Percentiles rank a stretch among this genome's conserved stretches.
phyloP scores from a whole-genome alignment of 2,888 invertebrate species.

The Lithodes maja region DNA sequence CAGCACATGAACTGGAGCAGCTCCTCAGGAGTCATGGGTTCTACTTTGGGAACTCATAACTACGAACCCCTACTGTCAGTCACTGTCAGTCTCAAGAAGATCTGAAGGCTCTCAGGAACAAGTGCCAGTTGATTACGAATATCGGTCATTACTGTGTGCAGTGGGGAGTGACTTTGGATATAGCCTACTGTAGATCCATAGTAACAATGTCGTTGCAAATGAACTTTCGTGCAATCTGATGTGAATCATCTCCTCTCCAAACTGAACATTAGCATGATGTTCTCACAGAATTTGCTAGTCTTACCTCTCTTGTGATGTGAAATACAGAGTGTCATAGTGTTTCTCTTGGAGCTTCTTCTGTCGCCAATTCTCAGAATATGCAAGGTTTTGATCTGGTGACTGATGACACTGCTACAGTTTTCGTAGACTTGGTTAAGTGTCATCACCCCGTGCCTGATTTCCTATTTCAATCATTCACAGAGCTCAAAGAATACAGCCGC shows the following conservation, averaged over 20 bases:
- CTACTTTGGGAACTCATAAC: conserved; percentile 28
- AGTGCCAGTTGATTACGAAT: conserved; percentile 38
- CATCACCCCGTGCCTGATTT: conserved; percentile 29
- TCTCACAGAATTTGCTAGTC: conserved; percentile 37
- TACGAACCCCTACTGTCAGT: conserved; percentile 7
- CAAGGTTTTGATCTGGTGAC: conserved; percentile 39
- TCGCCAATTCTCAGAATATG: conserved; percentile 36
- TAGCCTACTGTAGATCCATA: conserved; percentile 10
- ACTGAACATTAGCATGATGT: conserved; percentile 46
- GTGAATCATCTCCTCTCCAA: conserved; percentile 43
- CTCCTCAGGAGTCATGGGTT: conserved; percentile 43
- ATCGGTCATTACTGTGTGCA: conserved; percentile 36
- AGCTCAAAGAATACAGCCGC: conserved; percentile 28
- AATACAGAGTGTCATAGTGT: conserved; percentile 31
- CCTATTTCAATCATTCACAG: conserved; percentile 30
- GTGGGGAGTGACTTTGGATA: conserved; percentile 36
- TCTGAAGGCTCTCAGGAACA: conserved; percentile 44
- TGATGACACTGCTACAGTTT: conserved; percentile 30
- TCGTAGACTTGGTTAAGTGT: conserved; percentile 17
- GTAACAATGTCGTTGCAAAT: conserved; percentile 49
- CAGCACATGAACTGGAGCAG: conserved; percentile 46
- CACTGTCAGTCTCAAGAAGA: conserved; percentile 37
- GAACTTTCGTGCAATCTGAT: conserved; percentile 39
- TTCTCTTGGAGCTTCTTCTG: conserved; percentile 36
- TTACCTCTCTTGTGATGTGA: conserved; percentile 27